Base-by-base conservation (phyloP, 2,797 vertebrate genomes). In the Myripristis jacobus region DNA sequence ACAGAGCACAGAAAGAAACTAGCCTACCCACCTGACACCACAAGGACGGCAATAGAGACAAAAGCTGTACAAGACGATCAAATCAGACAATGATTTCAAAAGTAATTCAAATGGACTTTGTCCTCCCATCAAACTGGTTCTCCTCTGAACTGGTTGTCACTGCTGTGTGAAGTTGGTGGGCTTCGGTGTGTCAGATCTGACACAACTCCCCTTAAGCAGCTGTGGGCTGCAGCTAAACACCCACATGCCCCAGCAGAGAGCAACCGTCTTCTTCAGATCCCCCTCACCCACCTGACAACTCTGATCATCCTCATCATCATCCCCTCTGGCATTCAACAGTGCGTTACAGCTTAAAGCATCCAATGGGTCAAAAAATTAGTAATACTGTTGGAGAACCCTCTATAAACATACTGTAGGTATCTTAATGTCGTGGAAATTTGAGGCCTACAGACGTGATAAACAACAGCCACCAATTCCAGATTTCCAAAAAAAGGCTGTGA, bases 161-260 rank as follows among this genome's bases (percentile, higher is more conserved):
- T 22, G 77, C 80, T 60, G 70, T 38, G 48, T 65, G 62, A 53
- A 52, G 62, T 85, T 82, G 80, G 84, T 76, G 80, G 77, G 72
- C 78, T 91, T 81, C 62, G 36, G 71, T 18, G 67, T 85, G 85
- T 88, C 79, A 72, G 73, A 84, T 88, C 80, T 86, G 82, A 91
- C 87, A 88, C 85, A 52, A 71, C 82, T 81, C 76, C 69, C 77
- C 74, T 69, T 70, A 80, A 73, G 77, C 64, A 65, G 79, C 85
- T 73, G 76, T 59, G 75, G 87, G 86, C 83, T 85, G 67, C 16
- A 70, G 83, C 72, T 60, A 80, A 74, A 76, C 83, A 63, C 85
- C 82, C 85, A 88, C 85, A 66, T 74, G 43, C 51, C 66, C 80
- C 80, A 54, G 68, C 16, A 74, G 77, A 86, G 84, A 84, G 72